Conservation (phyloP, 2,113 vertebrate genomes). For the Microcebus jonahi region DNA sequence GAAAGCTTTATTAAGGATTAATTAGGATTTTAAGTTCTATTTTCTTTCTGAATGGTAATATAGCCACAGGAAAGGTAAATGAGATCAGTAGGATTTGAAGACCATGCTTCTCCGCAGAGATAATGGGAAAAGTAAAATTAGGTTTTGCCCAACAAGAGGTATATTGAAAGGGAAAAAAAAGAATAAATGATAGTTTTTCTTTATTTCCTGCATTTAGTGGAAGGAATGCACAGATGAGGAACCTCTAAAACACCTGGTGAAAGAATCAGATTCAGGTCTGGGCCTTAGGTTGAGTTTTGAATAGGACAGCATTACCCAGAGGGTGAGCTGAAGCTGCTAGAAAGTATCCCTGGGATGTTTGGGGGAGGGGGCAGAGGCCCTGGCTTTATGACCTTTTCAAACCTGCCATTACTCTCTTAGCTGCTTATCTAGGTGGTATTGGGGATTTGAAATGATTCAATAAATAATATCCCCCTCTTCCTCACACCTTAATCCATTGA, state of each 20-base stretch:
- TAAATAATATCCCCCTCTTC: background rate
- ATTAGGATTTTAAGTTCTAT: background rate
- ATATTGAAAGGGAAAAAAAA: background rate
- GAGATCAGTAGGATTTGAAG: background rate
- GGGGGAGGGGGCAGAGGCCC: background rate
- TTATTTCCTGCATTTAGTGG: background rate
- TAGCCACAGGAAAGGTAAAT: background rate
- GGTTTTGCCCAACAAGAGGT: background rate
- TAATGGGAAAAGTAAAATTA: background rate
- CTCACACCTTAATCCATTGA: background rate
- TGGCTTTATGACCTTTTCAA: background rate
- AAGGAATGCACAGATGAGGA: background rate
- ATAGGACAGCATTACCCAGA: background rate
- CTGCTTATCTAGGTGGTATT: background rate
- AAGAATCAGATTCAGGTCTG: background rate
- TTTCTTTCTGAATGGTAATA: slow-evolving; percentile 18
- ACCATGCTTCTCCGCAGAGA: background rate
- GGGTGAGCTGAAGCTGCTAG: background rate
- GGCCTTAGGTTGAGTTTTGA: background rate
- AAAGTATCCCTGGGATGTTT: background rate
- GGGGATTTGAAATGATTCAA: background rate
- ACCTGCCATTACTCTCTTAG: background rate
- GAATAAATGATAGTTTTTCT: background rate
- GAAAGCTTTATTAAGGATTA: background rate
- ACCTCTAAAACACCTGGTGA: background rate